These are phyloP conservation scores for Drosophila albomicans DNA, from an alignment of 1,140 invertebrate genomes.

Conservation along the genomic window DNA sequence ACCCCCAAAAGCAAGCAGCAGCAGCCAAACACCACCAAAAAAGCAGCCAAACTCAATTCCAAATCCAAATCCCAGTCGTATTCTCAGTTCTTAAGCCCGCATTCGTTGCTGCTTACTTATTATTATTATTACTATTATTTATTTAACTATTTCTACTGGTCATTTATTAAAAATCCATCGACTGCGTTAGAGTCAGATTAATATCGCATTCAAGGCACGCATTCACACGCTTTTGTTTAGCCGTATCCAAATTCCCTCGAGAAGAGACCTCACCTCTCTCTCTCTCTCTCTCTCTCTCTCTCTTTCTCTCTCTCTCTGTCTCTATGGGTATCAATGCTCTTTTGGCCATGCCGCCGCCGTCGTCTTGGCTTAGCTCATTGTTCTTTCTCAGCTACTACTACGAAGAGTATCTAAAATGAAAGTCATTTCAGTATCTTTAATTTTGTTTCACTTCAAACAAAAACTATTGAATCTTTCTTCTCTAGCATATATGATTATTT, in stretches of 20 bases:
- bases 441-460: constrained; percentile 59
- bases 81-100: constrained; percentile 30
- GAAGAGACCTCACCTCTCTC: constrained; percentile 54
- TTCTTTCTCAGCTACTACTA: constrained; percentile 25
- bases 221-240: constrained; percentile 69
- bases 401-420: constrained; percentile 71
- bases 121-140: constrained; percentile 48
- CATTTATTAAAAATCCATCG: constrained; percentile 78
- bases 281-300: not conserved
- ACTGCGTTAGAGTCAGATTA: constrained; percentile 47
- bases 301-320: not conserved
- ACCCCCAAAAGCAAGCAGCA: constrained; percentile 34
- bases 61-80: not conserved
- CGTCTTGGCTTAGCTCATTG: constrained; percentile 38
- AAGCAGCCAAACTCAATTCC: not conserved
- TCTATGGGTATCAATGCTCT: constrained; percentile 11
- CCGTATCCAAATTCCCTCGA: constrained; percentile 79
- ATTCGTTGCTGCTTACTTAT: constrained; percentile 39
- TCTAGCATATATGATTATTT: constrained; percentile 5
- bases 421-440: constrained; percentile 80
- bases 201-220: constrained; percentile 75
- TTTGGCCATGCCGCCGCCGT: constrained; percentile 9
- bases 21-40: not conserved
- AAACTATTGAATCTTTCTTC: constrained; percentile 39
- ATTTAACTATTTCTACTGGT: constrained; percentile 48